phyloP scores from a whole-genome alignment of 2,113 vertebrate genomes.

The Sphyrna mokarran region DNA sequence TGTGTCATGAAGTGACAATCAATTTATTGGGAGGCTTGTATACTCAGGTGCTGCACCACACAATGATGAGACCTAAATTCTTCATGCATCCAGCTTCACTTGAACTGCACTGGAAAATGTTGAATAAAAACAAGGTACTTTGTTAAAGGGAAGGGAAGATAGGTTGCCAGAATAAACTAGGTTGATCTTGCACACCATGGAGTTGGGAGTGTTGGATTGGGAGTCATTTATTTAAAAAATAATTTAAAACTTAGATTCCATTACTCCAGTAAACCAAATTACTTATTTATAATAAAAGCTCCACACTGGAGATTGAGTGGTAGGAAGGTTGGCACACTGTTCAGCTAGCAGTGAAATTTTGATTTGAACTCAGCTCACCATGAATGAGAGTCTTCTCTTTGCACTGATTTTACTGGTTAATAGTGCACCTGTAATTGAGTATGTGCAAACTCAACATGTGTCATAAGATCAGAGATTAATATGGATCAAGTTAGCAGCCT shows the following conservation, averaged over 20 bases:
- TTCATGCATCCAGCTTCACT: background rate
- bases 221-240: background rate
- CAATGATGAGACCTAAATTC: background rate
- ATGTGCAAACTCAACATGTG: background rate
- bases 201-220: background rate
- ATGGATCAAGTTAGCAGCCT: background rate
- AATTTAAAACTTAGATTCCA: background rate
- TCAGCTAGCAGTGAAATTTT: background rate
- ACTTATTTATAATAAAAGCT: background rate
- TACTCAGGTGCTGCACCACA: background rate
- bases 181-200: background rate
- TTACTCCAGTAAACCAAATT: background rate
- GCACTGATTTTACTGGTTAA: background rate
- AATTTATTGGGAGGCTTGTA: background rate
- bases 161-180: background rate
- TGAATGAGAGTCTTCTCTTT: background rate
- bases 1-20: background rate
- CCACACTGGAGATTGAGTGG: background rate
- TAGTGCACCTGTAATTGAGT: background rate
- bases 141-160: background rate
- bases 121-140: background rate
- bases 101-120: background rate
- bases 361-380: background rate
- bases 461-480: background rate
- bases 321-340: background rate